Percentiles rank a stretch among this genome's conserved stretches.
These are phyloP conservation scores for Philypnodon macrostomus DNA, from an alignment of 2,797 vertebrate genomes.

Conservation along the genomic window DNA sequence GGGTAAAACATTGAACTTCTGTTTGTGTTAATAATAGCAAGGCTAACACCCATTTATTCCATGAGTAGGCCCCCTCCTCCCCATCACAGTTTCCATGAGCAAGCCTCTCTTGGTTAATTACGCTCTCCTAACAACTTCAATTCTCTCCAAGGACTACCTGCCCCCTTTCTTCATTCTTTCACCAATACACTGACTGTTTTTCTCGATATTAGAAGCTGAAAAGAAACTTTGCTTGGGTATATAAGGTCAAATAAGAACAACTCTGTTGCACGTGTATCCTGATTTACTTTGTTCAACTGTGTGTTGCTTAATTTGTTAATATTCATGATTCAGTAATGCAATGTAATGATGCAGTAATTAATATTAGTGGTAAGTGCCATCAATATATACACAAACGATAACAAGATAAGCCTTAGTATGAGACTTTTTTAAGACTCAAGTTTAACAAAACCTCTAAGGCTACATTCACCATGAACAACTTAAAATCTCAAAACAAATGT, in stretches of 20 bases:
- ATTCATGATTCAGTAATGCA: too few species aligned
- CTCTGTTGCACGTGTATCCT: background rate
- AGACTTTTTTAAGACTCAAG: too few species aligned
- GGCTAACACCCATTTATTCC: constrained; percentile 36
- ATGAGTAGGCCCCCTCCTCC: constrained; percentile 54
- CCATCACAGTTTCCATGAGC: constrained; percentile 72
- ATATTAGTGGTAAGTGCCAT: too few species aligned
- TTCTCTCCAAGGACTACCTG: constrained; percentile 61
- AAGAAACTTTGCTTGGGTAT: background rate
- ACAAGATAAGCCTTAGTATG: too few species aligned
- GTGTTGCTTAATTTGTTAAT: background rate
- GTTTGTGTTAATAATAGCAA: constrained; percentile 60
- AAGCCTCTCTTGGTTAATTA: constrained; percentile 84
- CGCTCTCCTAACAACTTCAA: constrained; percentile 64
- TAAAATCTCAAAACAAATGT: background rate
- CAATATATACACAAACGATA: too few species aligned
- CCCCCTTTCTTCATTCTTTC: constrained; percentile 42
- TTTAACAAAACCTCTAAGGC: too few species aligned
- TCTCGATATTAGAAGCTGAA: constrained; percentile 13
- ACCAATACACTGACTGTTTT: constrained; percentile 41
- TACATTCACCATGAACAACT: too few species aligned
- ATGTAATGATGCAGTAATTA: too few species aligned
- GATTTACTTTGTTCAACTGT: background rate
- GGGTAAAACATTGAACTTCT: constrained; percentile 29
- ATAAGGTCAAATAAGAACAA: background rate